These are phyloP conservation scores for Crenuchus spilurus DNA, from an alignment of 2,797 vertebrate genomes.

Conservation along the genomic window DNA sequence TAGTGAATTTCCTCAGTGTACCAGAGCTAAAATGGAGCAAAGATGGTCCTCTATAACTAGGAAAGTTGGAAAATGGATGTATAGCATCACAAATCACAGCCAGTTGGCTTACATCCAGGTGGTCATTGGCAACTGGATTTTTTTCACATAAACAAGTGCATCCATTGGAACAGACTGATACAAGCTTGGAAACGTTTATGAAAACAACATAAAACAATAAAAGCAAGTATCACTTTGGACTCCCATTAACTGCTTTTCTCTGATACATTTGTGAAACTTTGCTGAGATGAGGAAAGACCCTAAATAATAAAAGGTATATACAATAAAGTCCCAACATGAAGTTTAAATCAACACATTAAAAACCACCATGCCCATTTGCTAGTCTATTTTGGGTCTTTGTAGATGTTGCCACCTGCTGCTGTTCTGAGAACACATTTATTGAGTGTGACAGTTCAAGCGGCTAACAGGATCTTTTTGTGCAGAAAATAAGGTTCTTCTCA, in stretches of 20 bases:
- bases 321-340: background rate
- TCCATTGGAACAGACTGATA: too few relatives aligned
- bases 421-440: background rate
- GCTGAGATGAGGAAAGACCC: background rate
- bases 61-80: background rate
- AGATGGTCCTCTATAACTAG: too few relatives aligned
- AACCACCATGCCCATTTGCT: background rate
- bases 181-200: too few relatives aligned
- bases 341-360: background rate
- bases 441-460: background rate
- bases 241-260: too few relatives aligned
- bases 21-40: background rate
- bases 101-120: too few relatives aligned
- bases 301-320: background rate
- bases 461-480: background rate
- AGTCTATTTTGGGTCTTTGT: background rate
- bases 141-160: too few relatives aligned
- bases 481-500: background rate
- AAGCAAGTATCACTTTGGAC: too few relatives aligned
- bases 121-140: too few relatives aligned
- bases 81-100: too few relatives aligned
- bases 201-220: too few relatives aligned
- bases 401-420: conserved; percentile 2
- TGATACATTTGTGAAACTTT: background rate
- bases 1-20: background rate